Evolutionary conservation across 2,113 vertebrate genomes (phyloP).

Genomic region (Equus przewalskii): DNA sequence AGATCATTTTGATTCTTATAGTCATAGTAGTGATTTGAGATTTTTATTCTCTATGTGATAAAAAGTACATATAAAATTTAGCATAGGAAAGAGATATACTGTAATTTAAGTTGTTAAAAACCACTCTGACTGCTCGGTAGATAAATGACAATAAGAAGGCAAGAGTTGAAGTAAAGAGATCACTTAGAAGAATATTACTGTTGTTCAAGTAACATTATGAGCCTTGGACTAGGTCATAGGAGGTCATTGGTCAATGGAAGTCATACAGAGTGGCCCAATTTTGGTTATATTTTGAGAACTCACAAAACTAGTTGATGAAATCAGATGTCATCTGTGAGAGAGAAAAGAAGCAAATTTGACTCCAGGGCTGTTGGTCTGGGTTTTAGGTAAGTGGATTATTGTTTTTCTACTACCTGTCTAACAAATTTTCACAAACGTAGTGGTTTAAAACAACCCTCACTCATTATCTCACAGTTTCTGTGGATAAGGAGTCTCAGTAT

Average conservation of each 20-base stretch:
- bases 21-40: background rate
- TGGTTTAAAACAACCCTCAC: background rate
- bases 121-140: background rate
- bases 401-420: background rate
- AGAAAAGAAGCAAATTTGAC: background rate
- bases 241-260: background rate
- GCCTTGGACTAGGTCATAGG: background rate
- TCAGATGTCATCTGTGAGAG: background rate
- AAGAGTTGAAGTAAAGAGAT: background rate
- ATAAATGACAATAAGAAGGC: background rate
- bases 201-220: background rate
- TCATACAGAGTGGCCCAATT: background rate
- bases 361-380: background rate
- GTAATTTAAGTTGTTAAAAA: background rate
- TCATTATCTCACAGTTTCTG: background rate
- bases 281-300: background rate
- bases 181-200: background rate
- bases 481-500: background rate
- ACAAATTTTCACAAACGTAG: background rate
- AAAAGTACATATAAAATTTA: background rate
- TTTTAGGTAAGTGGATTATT: background rate
- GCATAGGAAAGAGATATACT: background rate
- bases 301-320: background rate
- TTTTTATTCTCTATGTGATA: slow-evolving; percentile 30
- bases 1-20: background rate